Conservation (phyloP, 2,888 invertebrate genomes). For the Mythimna albipuncta region DNA sequence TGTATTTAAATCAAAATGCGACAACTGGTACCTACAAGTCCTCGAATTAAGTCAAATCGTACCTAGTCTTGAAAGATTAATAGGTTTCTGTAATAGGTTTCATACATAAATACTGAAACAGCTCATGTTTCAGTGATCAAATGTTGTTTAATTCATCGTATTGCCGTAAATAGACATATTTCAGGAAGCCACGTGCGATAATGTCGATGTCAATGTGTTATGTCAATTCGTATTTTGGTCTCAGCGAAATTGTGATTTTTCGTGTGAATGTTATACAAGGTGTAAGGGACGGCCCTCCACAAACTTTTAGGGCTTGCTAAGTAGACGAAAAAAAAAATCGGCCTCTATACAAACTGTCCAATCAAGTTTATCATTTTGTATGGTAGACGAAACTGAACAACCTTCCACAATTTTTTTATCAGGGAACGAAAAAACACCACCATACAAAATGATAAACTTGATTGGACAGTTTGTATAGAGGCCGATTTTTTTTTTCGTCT, state of each 20-base stretch:
- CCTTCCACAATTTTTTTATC: too few species aligned
- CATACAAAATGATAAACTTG: too few species aligned
- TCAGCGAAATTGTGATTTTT: neutral
- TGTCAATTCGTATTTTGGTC: neutral
- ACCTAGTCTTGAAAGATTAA: neutral
- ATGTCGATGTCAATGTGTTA: neutral
- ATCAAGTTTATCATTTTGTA: too few species aligned
- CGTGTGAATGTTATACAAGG: neutral
- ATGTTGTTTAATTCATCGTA: neutral
- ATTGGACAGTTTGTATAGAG: too few species aligned
- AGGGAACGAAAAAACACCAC: too few species aligned
- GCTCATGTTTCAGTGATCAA: conserved; percentile 16
- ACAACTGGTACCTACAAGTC: neutral
- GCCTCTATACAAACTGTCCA: too few species aligned
- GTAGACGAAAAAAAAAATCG: too few species aligned
- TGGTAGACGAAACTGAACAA: too few species aligned
- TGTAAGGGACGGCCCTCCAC: too few species aligned
- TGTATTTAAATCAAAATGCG: too few species aligned
- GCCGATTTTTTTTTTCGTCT: too few species aligned
- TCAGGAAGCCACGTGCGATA: neutral
- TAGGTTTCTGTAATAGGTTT: neutral
- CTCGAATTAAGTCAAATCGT: conserved; percentile 13
- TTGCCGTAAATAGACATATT: neutral
- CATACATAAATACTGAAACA: conserved; percentile 7
- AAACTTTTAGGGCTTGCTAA: too few species aligned